These are phyloP conservation scores for Squalus acanthias DNA, from an alignment of 2,797 vertebrate genomes.

Conservation along the genomic window DNA sequence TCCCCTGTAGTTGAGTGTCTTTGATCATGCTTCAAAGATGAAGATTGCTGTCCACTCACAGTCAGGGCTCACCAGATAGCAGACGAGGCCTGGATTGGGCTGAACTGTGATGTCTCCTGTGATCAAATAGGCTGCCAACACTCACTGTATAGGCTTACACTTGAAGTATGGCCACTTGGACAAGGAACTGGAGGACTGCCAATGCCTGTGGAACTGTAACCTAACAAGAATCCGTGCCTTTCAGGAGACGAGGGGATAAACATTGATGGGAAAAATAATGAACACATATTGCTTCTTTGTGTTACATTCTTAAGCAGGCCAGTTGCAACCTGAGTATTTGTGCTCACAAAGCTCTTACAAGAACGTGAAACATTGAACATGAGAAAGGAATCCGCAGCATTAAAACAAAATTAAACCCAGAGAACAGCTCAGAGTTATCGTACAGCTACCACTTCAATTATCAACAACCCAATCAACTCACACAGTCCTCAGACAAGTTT, in stretches of 20 bases:
- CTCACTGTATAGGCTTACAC: background rate
- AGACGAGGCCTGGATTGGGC: background rate
- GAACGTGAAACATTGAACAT: background rate
- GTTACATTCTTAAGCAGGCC: conserved; percentile 16
- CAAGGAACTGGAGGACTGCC: background rate
- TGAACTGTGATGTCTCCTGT: background rate
- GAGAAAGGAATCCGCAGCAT: background rate
- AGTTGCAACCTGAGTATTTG: conserved; percentile 2
- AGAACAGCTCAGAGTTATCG: background rate
- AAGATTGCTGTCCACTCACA: background rate
- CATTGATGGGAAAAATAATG: conserved; percentile 8
- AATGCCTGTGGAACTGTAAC: background rate
- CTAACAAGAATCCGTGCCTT: background rate
- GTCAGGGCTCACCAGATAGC: background rate
- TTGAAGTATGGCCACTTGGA: background rate
- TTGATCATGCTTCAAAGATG: background rate
- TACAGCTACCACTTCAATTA: background rate
- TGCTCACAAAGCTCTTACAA: background rate
- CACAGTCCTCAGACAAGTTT: background rate
- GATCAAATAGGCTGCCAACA: background rate
- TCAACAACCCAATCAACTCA: background rate
- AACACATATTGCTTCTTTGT: conserved; percentile 14
- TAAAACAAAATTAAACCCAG: background rate
- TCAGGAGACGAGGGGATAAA: background rate
- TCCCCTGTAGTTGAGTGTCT: background rate